phyloP scores from a whole-genome alignment of 1,140 invertebrate species.

The Drosophila santomea region DNA sequence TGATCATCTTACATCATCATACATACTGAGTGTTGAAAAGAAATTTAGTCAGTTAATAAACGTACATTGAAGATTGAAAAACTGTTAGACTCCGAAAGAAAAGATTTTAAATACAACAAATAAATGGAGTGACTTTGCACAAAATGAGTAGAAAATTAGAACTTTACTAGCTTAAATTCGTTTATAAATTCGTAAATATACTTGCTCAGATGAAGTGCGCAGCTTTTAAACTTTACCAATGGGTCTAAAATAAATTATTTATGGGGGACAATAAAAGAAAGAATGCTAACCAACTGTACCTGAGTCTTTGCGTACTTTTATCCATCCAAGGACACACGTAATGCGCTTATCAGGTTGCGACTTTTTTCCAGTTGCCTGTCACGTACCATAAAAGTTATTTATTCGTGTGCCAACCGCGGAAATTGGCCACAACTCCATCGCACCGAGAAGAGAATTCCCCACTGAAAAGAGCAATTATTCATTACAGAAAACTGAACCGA shows the following conservation, averaged over 20 bases:
- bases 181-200: no score
- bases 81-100: no score
- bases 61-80: no score
- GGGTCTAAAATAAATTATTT: not conserved
- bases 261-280: not conserved
- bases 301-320: conserved; percentile 4
- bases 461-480: conserved; percentile 37
- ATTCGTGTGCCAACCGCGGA: conserved; percentile 32
- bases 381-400: conserved; percentile 65
- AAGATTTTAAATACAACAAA: no score
- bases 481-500: conserved; percentile 40
- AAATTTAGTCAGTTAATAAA: no score
- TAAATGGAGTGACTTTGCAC: no score
- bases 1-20: no score
- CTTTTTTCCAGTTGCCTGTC: conserved; percentile 45
- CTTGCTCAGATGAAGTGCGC: no score
- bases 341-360: conserved; percentile 27
- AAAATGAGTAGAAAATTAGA: no score
- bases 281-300: conserved; percentile 5
- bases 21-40: no score
- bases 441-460: not conserved
- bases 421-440: conserved; percentile 24
- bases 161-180: no score
- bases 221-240: not conserved
- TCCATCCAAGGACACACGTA: conserved; percentile 35